Base-by-base conservation (phyloP, 2,888 invertebrate species). In the Dryocosmus kuriphilus region DNA sequence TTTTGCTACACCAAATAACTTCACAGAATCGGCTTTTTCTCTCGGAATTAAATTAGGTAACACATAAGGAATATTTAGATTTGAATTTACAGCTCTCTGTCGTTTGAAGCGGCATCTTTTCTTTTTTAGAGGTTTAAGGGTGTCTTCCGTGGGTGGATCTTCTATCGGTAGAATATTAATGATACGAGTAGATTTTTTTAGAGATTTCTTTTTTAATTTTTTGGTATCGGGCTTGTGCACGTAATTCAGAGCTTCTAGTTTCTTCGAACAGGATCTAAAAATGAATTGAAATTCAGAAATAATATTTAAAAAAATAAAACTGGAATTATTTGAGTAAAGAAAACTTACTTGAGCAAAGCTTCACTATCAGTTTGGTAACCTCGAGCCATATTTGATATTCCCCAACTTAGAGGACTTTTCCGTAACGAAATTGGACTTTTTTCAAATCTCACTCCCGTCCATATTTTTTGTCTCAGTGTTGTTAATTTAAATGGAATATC, bases 401-500 rank as follows among this genome's bases (percentile, higher is more conserved):
- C 95, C 95, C 95, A 96, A 1, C 95, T 95, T 30, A 96, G 84
- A 0, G 96, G 95, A 71, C 91, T 87, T 71, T 86, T 89, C 1
- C 84, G 77, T 67, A 85, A 84, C 0, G 84, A 76, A 73, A 77
- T 79, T 8, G 92, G 90, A 19, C 86, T 92, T 86, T 92, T 93
- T 82, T 92, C 93, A 84, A 79, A 91, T 84, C 92, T 92, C 38
- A 93, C 90, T 7, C 96, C 96, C 3, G 94, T 95, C 96, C 96
- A 96, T 67, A 96, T 93, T 91, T 95, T 95, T 89, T 94, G 95
- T 87, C 95, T 95, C 38, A 96, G 88, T 0, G 95, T 93, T 80
- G 93, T 93, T 8, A 96, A 90, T 89, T 95, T 95, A 9, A 95
- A 93, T 91, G 95, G 95, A 63, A 95, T 92, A 86, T 95, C 94